Conservation (phyloP, 2,113 vertebrate species). For the Eublepharis macularius region DNA sequence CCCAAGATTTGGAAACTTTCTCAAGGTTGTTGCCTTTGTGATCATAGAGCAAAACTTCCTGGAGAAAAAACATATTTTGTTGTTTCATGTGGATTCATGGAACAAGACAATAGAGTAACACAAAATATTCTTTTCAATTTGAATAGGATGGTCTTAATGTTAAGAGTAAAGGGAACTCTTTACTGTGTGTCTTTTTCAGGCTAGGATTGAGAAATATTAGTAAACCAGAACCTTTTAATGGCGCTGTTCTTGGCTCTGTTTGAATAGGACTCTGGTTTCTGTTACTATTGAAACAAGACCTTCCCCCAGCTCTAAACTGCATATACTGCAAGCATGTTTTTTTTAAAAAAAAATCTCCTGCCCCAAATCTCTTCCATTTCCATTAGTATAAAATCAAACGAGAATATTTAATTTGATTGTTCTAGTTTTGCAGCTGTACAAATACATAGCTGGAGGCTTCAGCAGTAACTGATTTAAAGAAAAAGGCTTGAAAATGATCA, state of each 20-base stretch:
- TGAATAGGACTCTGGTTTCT: constrained; percentile 32
- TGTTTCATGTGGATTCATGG: background rate
- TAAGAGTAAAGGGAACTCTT: background rate
- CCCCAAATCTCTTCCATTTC: constrained; percentile 7
- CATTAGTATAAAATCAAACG: constrained; percentile 29
- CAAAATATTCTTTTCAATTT: background rate
- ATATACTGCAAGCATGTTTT: background rate
- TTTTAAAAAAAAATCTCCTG: constrained; percentile 36
- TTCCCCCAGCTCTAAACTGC: constrained; percentile 21
- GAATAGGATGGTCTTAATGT: background rate
- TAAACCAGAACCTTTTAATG: constrained; percentile 21
- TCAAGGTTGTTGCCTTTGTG: background rate
- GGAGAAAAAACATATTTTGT: background rate
- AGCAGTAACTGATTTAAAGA: constrained; percentile 27
- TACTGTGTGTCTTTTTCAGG: constrained; percentile 32
- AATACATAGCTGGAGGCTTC: constrained; percentile 45
- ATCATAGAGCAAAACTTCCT: background rate
- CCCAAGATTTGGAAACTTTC: background rate
- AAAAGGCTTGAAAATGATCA: constrained; percentile 48
- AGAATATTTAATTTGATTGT: constrained; percentile 33
- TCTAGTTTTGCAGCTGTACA: constrained; percentile 33
- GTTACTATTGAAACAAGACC: constrained; percentile 5
- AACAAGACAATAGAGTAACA: background rate
- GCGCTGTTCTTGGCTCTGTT: constrained; percentile 4
- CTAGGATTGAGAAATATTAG: constrained; percentile 12